Conservation (phyloP, 2,797 vertebrate species). For the Hemitrygon akajei region DNA sequence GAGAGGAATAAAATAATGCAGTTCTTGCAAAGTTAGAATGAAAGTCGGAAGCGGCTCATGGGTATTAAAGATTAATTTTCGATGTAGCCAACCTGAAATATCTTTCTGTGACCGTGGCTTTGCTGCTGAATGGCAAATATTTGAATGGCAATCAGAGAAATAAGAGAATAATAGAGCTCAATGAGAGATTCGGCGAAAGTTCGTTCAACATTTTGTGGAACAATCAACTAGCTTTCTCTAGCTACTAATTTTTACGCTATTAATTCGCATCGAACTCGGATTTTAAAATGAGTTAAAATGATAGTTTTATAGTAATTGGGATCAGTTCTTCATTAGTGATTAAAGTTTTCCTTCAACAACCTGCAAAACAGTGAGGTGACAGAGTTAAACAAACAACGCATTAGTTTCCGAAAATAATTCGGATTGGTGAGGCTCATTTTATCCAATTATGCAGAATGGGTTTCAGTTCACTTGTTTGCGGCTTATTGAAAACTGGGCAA, state of each 20-base stretch:
- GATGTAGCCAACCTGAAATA: not conserved
- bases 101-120: not conserved
- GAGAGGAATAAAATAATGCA: too few relatives aligned
- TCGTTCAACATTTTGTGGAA: too few relatives aligned
- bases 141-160: not conserved
- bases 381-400: not conserved
- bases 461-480: too few relatives aligned
- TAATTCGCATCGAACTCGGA: not conserved
- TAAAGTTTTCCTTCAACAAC: too few relatives aligned
- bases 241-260: too few relatives aligned
- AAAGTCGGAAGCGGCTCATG: not conserved
- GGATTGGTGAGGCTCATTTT: not conserved
- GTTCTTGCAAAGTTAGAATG: not conserved
- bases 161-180: not conserved
- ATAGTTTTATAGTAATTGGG: not conserved
- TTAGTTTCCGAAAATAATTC: not conserved
- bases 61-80: not conserved
- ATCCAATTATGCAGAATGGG: not conserved
- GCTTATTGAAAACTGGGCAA: too few relatives aligned
- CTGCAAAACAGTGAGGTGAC: fast-evolving
- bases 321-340: not conserved
- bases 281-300: not conserved
- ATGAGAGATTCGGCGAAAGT: not conserved
- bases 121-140: too few relatives aligned
- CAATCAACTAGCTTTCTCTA: too few relatives aligned